Evolutionary conservation across 2,113 vertebrate genomes (phyloP), one percentile per base, ranked within the genome.

Genomic region (Casuarius casuarius): DNA sequence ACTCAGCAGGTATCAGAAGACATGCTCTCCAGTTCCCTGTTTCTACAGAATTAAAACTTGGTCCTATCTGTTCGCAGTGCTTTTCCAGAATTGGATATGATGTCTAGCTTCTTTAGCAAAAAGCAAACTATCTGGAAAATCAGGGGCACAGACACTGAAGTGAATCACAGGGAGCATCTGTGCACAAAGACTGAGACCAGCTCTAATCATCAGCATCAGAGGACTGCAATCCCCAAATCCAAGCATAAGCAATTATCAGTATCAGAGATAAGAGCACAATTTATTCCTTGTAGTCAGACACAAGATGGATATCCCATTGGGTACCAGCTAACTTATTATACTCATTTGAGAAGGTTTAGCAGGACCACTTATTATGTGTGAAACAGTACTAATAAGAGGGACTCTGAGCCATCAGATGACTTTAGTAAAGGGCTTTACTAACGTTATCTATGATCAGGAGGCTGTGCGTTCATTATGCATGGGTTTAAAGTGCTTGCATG

Each of bases 201-300:
- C 51, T 90, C 82, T 74, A 91, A 90, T 93, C 84, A 85, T 5
- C 91, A 67, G 49, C 84, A 86, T 84, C 16, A 2, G 63, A 86
- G 72, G 87, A 56, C 46, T 44, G 40, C 61, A 95, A 93, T 90
- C 73, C 89, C 54, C 35, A 51, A 96, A 86, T 56, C 85, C 91
- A 95, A 93, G 48, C 93, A 77, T 8, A 19, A 90, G 75, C 75
- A 94, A 94, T 95, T 95, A 94, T 18, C 82, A 78, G 79, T 56
- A 23, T 28, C 40, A 21, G n/a, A 74, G 51, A 56, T 63, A 89
- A 93, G 89, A 92, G 87, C 82, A 75, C 83, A 86, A 94, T 95
- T 97, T 78, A 95, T 88, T 80, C 81, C 87, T 77, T 56, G 65
- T 18, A 81, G 78, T 90, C 75, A 92, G 84, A 51, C n/a, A 68